Conservation (phyloP, 2,888 invertebrate species). For the Leucophenga maculata region DNA sequence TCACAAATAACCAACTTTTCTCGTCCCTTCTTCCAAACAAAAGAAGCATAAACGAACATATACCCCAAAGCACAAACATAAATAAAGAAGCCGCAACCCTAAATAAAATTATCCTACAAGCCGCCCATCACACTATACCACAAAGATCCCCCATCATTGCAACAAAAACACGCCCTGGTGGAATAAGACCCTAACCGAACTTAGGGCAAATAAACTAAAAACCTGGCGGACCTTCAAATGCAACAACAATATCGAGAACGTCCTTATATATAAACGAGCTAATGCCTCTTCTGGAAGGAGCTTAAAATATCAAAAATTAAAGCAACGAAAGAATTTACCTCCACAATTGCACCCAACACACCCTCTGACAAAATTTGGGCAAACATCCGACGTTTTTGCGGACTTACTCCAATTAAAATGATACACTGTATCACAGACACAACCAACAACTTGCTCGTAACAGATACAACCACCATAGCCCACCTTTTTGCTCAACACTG, state of each 20-base stretch:
- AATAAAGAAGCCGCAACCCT: constrained; percentile 7
- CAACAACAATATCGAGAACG: background rate
- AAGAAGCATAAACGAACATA: constrained; percentile 2
- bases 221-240: background rate
- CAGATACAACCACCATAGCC: too few species aligned
- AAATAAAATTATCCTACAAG: background rate
- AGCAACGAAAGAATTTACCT: too few species aligned
- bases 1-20: constrained; percentile 10
- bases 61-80: constrained; percentile 19
- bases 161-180: constrained; percentile 24
- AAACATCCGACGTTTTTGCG: too few species aligned
- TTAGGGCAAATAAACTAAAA: background rate
- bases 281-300: too few species aligned
- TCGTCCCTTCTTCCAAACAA: constrained; percentile 4
- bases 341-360: too few species aligned
- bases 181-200: constrained; percentile 11
- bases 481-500: too few species aligned
- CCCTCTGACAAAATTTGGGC: too few species aligned
- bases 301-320: too few species aligned
- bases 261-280: too few species aligned
- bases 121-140: constrained; percentile 7
- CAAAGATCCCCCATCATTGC: constrained; percentile 12
- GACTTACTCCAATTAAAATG: too few species aligned
- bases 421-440: too few species aligned
- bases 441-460: too few species aligned